These are phyloP conservation scores for Drosophila buzzatii DNA, from an alignment of 2,888 invertebrate species.

Conservation along the genomic window DNA sequence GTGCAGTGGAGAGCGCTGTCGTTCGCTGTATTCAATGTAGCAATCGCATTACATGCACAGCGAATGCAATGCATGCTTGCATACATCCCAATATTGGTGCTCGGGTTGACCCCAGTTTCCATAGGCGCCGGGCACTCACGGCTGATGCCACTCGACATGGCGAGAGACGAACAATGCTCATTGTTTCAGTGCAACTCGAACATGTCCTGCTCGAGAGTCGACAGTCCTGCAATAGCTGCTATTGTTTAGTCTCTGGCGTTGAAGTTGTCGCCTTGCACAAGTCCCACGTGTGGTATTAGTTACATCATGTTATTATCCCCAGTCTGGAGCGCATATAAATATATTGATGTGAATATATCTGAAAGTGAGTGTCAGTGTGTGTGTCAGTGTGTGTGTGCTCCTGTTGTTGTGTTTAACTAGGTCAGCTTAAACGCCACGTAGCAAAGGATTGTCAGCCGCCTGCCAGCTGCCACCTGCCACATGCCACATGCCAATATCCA, in stretches of 20 bases:
- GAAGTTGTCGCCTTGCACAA: conserved; percentile 33
- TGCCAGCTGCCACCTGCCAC: conserved; percentile 48
- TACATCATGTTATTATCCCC: conserved; percentile 59
- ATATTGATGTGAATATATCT: conserved; percentile 8
- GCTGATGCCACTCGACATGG: conserved; percentile 43
- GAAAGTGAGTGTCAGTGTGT: conserved; percentile 3
- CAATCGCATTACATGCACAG: background rate
- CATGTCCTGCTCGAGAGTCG: conserved; percentile 57
- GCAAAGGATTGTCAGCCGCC: conserved; percentile 63
- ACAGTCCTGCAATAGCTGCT: conserved; percentile 11
- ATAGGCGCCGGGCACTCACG: conserved; percentile 31
- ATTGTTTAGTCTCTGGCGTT: conserved; percentile 20
- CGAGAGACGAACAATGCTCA: conserved; percentile 31
- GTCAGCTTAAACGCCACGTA: conserved; percentile 70
- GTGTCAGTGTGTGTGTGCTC: conserved; percentile 10
- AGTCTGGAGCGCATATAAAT: conserved; percentile 24
- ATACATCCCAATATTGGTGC: conserved; percentile 8
- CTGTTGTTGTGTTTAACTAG: conserved; percentile 57
- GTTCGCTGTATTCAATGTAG: conserved; percentile 16
- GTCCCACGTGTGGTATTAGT: conserved; percentile 77
- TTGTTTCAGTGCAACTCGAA: conserved; percentile 67
- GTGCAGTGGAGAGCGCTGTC: background rate
- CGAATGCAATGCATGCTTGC: conserved; percentile 29
- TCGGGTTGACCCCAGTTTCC: background rate
- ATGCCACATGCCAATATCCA: conserved; percentile 17